Evolutionary conservation across 1,140 invertebrate genomes (phyloP).

Genomic region (Anoplophora glabripennis): DNA sequence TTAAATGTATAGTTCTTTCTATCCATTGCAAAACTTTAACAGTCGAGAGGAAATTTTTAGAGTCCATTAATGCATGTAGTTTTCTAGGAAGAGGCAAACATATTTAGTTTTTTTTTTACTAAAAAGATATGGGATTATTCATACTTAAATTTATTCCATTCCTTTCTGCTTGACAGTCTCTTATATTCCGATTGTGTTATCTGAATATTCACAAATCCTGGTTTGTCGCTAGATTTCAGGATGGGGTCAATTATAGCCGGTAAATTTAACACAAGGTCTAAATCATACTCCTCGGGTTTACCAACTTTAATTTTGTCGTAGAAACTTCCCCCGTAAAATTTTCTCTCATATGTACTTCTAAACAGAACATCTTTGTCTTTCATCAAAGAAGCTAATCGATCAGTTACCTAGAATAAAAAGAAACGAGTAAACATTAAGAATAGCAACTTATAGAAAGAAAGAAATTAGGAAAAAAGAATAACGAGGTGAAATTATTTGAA

Average conservation of each 20-base stretch:
- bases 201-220: conserved; percentile 30
- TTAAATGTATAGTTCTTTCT: conserved; percentile 31
- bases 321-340: conserved; percentile 54
- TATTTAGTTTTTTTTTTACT: background rate
- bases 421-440: too few species aligned
- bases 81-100: conserved; percentile 11
- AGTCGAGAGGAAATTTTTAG: conserved; percentile 22
- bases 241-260: conserved; percentile 15
- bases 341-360: conserved; percentile 37
- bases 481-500: too few species aligned
- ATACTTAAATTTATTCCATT: too few species aligned
- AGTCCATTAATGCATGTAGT: conserved; percentile 22
- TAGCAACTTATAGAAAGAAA: too few species aligned
- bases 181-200: too few species aligned
- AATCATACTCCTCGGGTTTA: conserved; percentile 55
- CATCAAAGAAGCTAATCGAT: conserved; percentile 3
- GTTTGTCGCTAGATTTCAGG: conserved; percentile 18
- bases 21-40: conserved; percentile 37
- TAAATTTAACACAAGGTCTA: conserved; percentile 43
- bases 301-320: conserved; percentile 55
- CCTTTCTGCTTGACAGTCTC: too few species aligned
- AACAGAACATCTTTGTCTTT: conserved; percentile 26
- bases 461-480: too few species aligned
- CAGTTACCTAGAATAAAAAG: too few species aligned
- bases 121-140: too few species aligned